These are phyloP conservation scores for Phocoena phocoena DNA, from an alignment of 2,113 vertebrate species.

Conservation along the genomic window DNA sequence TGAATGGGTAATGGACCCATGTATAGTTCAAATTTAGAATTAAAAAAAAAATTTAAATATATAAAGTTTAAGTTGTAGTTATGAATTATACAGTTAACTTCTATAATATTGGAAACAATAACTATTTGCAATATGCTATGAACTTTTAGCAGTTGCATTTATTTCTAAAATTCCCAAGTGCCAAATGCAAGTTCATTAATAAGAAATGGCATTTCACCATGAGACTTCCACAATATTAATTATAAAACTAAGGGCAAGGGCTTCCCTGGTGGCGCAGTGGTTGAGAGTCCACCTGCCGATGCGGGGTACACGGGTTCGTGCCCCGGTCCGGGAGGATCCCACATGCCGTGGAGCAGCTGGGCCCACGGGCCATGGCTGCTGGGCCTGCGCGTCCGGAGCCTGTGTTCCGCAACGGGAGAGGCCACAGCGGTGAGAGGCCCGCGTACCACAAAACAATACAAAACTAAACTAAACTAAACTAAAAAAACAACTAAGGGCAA, in stretches of 20 bases:
- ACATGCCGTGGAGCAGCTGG: too few relatives aligned
- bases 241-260: neutral
- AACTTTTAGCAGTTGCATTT: neutral
- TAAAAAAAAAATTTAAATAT: neutral
- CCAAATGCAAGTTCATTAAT: neutral
- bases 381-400: too few relatives aligned
- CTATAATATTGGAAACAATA: neutral
- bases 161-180: neutral
- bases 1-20: neutral
- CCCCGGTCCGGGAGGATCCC: too few relatives aligned
- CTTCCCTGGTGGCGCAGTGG: too few relatives aligned
- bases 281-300: too few relatives aligned
- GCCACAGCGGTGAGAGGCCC: too few relatives aligned
- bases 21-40: neutral
- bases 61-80: neutral
- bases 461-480: too few relatives aligned
- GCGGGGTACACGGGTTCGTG: too few relatives aligned
- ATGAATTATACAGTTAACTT: neutral
- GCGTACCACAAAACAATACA: too few relatives aligned
- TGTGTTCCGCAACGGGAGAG: too few relatives aligned
- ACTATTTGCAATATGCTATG: neutral
- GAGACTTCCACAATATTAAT: neutral
- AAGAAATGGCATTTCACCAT: neutral
- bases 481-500: neutral
- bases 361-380: too few relatives aligned